phyloP scores from a whole-genome alignment of 2,888 invertebrate species.

The Drosophila austrosaltans region DNA sequence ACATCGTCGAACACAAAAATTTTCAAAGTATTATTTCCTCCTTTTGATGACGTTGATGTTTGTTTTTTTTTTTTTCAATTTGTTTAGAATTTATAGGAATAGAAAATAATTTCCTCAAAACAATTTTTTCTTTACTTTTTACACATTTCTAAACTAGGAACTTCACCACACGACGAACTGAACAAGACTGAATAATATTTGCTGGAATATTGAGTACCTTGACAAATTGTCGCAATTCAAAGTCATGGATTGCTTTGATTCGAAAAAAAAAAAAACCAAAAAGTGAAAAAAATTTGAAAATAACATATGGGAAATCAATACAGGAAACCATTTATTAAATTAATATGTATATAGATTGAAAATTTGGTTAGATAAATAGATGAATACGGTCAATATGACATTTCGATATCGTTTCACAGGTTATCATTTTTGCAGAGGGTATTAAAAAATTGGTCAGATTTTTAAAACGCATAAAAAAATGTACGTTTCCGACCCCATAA shows the following conservation, averaged over 20 bases:
- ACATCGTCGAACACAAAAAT: not conserved
- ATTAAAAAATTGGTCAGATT: too few relatives aligned
- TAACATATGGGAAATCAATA: too few relatives aligned
- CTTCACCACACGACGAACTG: not conserved
- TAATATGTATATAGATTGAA: too few relatives aligned
- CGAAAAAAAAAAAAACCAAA: not conserved
- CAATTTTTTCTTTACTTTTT: not conserved
- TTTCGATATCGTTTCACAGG: too few relatives aligned
- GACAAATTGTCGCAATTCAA: not conserved
- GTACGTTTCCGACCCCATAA: too few relatives aligned
- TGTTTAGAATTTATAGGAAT: not conserved
- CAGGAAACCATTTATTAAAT: too few relatives aligned
- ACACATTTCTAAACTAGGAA: not conserved
- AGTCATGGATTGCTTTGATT: not conserved
- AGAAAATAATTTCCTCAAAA: not conserved
- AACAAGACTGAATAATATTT: not conserved
- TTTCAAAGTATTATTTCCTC: not conserved
- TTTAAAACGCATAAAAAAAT: too few relatives aligned
- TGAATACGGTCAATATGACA: too few relatives aligned
- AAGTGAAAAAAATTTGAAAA: too few relatives aligned
- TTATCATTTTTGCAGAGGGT: too few relatives aligned
- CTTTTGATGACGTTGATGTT: too few relatives aligned
- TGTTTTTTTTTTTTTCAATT: not conserved
- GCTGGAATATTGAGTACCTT: not conserved
- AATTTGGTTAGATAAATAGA: too few relatives aligned